Conservation (phyloP, 2,888 invertebrate species). For the Andrena bucephala region DNA sequence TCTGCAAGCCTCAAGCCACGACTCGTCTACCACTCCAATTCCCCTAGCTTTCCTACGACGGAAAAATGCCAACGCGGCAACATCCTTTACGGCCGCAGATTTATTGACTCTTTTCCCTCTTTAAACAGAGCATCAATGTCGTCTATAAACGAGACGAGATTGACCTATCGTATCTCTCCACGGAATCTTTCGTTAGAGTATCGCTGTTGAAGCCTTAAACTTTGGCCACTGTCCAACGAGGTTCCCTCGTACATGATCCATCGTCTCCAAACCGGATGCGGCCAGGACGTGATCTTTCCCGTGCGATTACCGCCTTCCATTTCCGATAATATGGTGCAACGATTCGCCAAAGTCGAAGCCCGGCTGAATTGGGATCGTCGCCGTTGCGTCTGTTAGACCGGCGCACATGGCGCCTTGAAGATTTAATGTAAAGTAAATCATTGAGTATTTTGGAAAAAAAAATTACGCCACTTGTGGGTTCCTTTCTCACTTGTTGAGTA, state of each 20-base stretch:
- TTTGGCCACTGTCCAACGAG: conserved; percentile 46
- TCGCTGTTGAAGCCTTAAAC: conserved; percentile 30
- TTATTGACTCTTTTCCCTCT: conserved; percentile 49
- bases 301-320: not conserved
- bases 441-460: too few relatives aligned
- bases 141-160: conserved; percentile 57
- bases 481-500: too few relatives aligned
- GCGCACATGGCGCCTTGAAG: too few relatives aligned
- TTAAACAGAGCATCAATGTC: conserved; percentile 56
- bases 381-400: too few relatives aligned
- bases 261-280: conserved; percentile 12
- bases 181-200: conserved; percentile 34
- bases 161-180: conserved; percentile 42
- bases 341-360: not conserved
- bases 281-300: not conserved
- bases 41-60: not conserved
- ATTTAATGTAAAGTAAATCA: too few relatives aligned
- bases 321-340: not conserved
- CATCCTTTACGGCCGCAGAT: conserved; percentile 42
- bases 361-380: too few relatives aligned
- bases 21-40: not conserved
- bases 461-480: too few relatives aligned
- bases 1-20: not conserved
- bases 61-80: conserved; percentile 36
- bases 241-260: conserved; percentile 19